Conservation (phyloP, 2,113 vertebrate genomes). For the Cheirogaleus medius region DNA sequence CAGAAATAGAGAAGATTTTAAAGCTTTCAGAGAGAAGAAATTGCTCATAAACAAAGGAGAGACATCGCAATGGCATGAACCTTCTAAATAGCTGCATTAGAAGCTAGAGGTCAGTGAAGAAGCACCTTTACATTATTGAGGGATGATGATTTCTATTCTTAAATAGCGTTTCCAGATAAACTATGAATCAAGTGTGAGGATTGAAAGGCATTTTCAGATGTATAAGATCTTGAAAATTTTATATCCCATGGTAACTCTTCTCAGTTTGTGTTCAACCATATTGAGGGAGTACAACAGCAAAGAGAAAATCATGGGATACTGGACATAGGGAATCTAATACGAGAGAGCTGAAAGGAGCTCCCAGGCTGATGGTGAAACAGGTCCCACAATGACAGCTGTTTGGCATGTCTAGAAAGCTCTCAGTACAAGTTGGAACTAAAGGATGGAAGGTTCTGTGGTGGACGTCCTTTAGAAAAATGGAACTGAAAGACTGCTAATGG, state of each 20-base stretch:
- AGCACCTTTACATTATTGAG: background rate
- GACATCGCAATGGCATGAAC: background rate
- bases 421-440: background rate
- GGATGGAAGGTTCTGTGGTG: background rate
- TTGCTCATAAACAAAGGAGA: background rate
- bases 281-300: background rate
- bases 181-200: background rate
- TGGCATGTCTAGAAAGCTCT: background rate
- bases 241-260: background rate
- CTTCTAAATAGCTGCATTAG: background rate
- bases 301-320: background rate
- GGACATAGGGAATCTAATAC: background rate
- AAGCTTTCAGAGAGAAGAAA: background rate
- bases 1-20: background rate
- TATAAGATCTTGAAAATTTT: background rate
- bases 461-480: background rate
- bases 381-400: background rate
- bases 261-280: background rate
- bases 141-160: background rate
- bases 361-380: background rate
- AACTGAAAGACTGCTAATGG: background rate
- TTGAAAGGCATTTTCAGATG: background rate
- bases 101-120: background rate
- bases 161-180: background rate
- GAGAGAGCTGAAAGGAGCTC: background rate